phyloP scores from a whole-genome alignment of 2,113 vertebrate genomes.

The Chamaea fasciata region DNA sequence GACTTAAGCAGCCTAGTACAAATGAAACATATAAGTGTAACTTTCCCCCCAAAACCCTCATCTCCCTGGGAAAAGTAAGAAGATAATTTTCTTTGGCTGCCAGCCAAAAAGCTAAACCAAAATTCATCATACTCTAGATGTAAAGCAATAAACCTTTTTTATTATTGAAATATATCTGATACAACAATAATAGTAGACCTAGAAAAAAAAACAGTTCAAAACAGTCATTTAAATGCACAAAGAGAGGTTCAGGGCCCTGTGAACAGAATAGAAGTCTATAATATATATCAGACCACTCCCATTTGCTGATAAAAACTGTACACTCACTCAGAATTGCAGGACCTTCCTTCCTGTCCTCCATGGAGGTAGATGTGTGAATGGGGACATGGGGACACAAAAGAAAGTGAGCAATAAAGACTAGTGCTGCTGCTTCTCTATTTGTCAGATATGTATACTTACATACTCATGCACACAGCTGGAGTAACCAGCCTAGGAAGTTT shows the following conservation, averaged over 20 bases:
- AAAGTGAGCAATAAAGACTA: not conserved
- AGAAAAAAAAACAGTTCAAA: not conserved
- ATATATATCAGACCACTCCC: not conserved
- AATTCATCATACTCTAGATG: not conserved
- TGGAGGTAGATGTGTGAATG: not conserved
- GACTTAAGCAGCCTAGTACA: not conserved
- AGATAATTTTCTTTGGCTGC: not conserved
- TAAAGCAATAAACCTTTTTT: not conserved
- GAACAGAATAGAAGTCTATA: not conserved
- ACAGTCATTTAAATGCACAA: not conserved
- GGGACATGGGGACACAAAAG: not conserved
- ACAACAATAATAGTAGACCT: not conserved
- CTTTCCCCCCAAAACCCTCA: not conserved
- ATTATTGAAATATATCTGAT: not conserved
- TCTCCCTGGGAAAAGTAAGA: not conserved
- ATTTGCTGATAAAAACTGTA: not conserved
- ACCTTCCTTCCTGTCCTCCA: not conserved
- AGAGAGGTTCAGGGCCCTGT: not conserved
- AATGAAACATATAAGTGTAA: not conserved
- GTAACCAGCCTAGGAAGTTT: not conserved
- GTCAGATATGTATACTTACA: not conserved
- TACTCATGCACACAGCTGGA: not conserved
- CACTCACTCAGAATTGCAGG: not conserved
- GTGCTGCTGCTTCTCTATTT: not conserved
- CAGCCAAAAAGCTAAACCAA: not conserved